phyloP scores from a whole-genome alignment of 2,888 invertebrate genomes.

The Hedya salicella region DNA sequence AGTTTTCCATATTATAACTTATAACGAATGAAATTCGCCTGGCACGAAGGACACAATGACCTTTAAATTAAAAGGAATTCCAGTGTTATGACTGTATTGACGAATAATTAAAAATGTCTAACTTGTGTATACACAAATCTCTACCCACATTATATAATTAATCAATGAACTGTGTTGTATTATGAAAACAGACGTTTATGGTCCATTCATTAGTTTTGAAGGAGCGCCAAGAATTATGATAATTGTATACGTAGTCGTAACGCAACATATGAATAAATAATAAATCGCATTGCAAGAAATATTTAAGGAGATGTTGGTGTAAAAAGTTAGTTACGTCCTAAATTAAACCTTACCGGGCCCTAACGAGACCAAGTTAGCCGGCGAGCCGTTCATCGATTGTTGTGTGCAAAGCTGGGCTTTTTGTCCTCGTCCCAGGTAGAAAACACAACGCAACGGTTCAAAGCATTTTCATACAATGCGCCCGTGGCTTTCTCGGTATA shows the following conservation, averaged over 20 bases:
- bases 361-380: constrained; percentile 78
- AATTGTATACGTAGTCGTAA: constrained; percentile 55
- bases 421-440: constrained; percentile 78
- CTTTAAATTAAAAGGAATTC: constrained; percentile 40
- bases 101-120: constrained; percentile 11
- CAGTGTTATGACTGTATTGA: constrained; percentile 29
- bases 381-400: constrained; percentile 68
- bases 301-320: constrained; percentile 52
- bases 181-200: constrained; percentile 56
- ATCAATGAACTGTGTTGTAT: constrained; percentile 54
- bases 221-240: constrained; percentile 58
- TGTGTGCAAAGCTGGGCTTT: constrained; percentile 79
- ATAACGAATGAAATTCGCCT: neutral
- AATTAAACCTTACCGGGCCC: constrained; percentile 77
- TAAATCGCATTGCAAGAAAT: constrained; percentile 25
- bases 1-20: neutral
- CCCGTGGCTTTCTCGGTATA: constrained; percentile 76
- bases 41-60: neutral
- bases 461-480: constrained; percentile 84
- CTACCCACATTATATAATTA: constrained; percentile 48
- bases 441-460: constrained; percentile 71
- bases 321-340: constrained; percentile 75
- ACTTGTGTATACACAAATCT: constrained; percentile 44
- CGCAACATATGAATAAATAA: constrained; percentile 51
- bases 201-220: constrained; percentile 61